phyloP scores from a whole-genome alignment of 2,113 vertebrate genomes.

The Menura novaehollandiae region DNA sequence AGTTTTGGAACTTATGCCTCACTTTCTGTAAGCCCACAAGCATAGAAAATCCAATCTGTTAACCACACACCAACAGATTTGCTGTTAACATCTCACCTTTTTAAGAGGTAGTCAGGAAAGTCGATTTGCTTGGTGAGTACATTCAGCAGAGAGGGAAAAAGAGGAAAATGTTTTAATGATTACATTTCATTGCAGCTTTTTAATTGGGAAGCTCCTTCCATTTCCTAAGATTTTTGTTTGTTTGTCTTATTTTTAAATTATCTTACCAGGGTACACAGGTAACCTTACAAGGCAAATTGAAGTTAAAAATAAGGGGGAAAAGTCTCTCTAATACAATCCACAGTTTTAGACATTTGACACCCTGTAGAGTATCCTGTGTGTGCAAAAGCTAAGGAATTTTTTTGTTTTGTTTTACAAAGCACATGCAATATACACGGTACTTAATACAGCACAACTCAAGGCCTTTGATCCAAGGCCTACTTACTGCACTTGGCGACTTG shows the following conservation, averaged over 20 bases:
- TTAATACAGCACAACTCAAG: neutral
- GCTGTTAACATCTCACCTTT: neutral
- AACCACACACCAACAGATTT: neutral
- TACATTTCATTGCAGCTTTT: neutral
- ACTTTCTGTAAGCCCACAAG: neutral
- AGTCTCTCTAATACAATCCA: neutral
- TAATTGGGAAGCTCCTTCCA: neutral
- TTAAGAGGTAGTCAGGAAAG: neutral
- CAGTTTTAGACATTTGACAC: neutral
- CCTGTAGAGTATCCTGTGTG: neutral
- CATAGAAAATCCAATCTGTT: neutral
- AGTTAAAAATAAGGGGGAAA: neutral
- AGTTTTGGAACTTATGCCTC: neutral
- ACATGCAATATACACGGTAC: rapidly evolving
- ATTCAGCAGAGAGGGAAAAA: neutral
- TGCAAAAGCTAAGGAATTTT: neutral
- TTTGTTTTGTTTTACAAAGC: neutral
- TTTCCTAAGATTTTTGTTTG: neutral
- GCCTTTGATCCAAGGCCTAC: neutral
- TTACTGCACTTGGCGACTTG: neutral
- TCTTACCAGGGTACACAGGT: neutral
- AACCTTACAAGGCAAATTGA: neutral
- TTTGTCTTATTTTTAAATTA: neutral
- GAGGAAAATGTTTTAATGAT: neutral
- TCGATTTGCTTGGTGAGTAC: rapidly evolving